Base-by-base conservation (phyloP, 2,113 vertebrate genomes). In the Atlantisia rogersi region DNA sequence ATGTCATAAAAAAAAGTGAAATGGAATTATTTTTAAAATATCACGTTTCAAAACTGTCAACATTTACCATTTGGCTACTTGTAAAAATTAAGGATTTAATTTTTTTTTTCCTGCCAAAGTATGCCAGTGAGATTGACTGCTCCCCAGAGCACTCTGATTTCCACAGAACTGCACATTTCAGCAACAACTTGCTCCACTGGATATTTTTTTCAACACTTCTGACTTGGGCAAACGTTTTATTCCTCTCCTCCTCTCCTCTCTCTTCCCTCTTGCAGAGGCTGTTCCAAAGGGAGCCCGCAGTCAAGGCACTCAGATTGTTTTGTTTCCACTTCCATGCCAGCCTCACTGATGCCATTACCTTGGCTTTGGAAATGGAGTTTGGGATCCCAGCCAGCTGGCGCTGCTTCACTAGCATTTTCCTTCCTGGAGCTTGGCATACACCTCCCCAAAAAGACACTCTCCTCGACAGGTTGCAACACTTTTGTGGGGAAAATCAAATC, bases 401-500 rank as follows among this genome's bases (percentile, higher is more conserved):
- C 76, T 6, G 32, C 85, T 85, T 71, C 90, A 39, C 64, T 26
- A 56, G 71, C 60, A 2, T 70, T 80, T 32, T 63, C 80, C 92
- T 93, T 74, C 60, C 91, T 92, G 83, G 77, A 81, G 95, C 77
- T 56, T 91, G 92, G 92, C 86, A 62, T 4, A 9, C 11, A 68
- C 69, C 65, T 40, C 86, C 86, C 88, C 94, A 86, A 80, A 86
- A 86, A 79, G 91, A 96, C 70, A 53, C 74, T 82, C n/a, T 53
- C 91, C 85, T 90, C 0, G 0, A 68, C 9, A 86, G 88, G 90
- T 71, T 96, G 90, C 88, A 86, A 94, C 83, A 55, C 39, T 88
- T 88, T 71, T 68, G 94, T 94, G 92, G 95, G 95, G 90, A 88
- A 93, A 95, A 84, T 62, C 53, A 92, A 73, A 88, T 87, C 32